These are phyloP conservation scores for Numenius phaeopus DNA, from an alignment of 2,797 vertebrate genomes.

Conservation along the genomic window DNA sequence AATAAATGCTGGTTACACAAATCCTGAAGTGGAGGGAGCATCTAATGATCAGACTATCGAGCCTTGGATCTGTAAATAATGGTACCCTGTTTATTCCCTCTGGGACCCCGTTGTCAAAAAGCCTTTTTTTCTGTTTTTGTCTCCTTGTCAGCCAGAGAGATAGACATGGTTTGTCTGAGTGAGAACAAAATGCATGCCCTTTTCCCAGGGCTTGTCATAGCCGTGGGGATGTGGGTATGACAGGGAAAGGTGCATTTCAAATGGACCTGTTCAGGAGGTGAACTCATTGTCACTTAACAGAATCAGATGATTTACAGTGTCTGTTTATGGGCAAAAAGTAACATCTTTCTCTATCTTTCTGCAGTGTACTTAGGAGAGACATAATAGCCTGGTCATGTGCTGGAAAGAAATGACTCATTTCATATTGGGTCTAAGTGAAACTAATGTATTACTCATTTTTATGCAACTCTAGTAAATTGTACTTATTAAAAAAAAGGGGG, in stretches of 20 bases:
- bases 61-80: slow-evolving; percentile 55
- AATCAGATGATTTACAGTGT: background rate
- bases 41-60: background rate
- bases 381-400: slow-evolving; percentile 61
- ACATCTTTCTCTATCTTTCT: slow-evolving; percentile 14
- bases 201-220: slow-evolving; percentile 48
- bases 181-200: slow-evolving; percentile 10
- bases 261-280: slow-evolving; percentile 18
- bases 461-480: slow-evolving; percentile 62
- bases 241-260: slow-evolving; percentile 31
- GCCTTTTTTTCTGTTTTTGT: background rate
- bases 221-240: slow-evolving; percentile 13
- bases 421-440: slow-evolving; percentile 33
- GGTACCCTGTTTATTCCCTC: slow-evolving; percentile 35
- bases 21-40: background rate
- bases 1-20: background rate
- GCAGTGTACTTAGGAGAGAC: slow-evolving; percentile 6
- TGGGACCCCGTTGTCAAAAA: background rate
- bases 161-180: background rate
- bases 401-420: slow-evolving; percentile 64
- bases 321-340: slow-evolving; percentile 26
- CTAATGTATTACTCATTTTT: slow-evolving; percentile 51
- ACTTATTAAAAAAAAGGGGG: background rate
- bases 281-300: slow-evolving; percentile 24
- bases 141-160: slow-evolving; percentile 3